A percentile compares a stretch with the other conserved stretches of the same genome.
Evolutionary conservation across 2,113 vertebrate genomes (phyloP).

Genomic region (Anarhynchus alexandrinus): DNA sequence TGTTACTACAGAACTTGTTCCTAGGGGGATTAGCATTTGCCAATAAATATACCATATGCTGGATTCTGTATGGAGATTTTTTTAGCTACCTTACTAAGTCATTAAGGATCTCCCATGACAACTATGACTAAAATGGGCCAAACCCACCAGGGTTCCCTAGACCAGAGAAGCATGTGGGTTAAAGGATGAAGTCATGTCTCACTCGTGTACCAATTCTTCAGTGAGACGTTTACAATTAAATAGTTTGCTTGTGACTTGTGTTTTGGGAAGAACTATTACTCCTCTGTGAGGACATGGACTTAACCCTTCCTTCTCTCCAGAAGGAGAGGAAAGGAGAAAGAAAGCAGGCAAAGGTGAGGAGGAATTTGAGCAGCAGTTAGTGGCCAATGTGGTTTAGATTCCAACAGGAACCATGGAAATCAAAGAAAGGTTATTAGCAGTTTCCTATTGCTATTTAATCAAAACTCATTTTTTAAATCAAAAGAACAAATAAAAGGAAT

Average conservation of each 20-base stretch:
- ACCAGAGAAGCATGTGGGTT: slow-evolving; percentile 33
- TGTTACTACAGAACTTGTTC: slow-evolving; percentile 58
- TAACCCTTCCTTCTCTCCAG: not conserved
- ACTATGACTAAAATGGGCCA: slow-evolving; percentile 53
- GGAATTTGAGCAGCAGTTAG: not conserved
- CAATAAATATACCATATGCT: slow-evolving; percentile 68
- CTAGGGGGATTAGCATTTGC: slow-evolving; percentile 56
- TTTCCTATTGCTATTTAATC: not conserved
- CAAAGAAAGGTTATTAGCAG: not conserved
- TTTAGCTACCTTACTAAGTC: slow-evolving; percentile 56
- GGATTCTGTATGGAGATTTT: slow-evolving; percentile 52
- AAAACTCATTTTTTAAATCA: not conserved
- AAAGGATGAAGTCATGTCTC: slow-evolving; percentile 71
- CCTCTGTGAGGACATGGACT: not conserved
- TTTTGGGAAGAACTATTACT: slow-evolving; percentile 37
- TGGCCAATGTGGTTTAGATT: not conserved
- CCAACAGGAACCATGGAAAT: not conserved
- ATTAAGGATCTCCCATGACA: slow-evolving; percentile 61
- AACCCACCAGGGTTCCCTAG: slow-evolving; percentile 58
- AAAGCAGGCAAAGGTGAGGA: not conserved
- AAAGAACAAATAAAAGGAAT: not conserved
- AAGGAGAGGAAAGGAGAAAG: not conserved
- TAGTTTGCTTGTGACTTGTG: slow-evolving; percentile 50
- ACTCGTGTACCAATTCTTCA: slow-evolving; percentile 45
- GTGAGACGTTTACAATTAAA: slow-evolving; percentile 46